Conservation (phyloP, 2,113 vertebrate species). For the Hirundichthys speculiger region DNA sequence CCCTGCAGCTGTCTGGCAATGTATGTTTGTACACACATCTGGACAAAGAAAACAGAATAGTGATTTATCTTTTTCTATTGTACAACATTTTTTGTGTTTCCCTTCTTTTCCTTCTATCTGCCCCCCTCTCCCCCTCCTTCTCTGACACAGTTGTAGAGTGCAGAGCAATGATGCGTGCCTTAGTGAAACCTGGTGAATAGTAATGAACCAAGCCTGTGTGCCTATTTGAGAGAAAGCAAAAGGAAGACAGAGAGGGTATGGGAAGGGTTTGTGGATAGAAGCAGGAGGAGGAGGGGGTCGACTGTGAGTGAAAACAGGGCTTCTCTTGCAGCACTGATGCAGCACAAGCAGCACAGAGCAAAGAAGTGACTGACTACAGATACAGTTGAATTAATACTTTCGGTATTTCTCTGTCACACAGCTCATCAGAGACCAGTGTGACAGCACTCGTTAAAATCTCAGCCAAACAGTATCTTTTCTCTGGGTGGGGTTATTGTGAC, state of each 20-base stretch:
- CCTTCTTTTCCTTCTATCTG: conserved; percentile 27
- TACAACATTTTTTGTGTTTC: conserved; percentile 41
- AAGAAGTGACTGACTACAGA: conserved; percentile 56
- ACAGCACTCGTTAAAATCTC: conserved; percentile 46
- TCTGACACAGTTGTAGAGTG: conserved; percentile 64
- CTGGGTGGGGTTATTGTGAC: conserved; percentile 26
- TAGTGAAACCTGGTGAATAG: conserved; percentile 81
- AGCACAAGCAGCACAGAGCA: conserved; percentile 51
- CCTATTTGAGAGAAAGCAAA: conserved; percentile 75
- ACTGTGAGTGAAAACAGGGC: conserved; percentile 63
- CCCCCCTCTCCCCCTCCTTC: conserved; percentile 29
- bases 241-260: conserved; percentile 51
- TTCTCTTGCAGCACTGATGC: conserved; percentile 74
- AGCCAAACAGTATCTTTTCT: conserved; percentile 41
- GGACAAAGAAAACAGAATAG: conserved; percentile 52
- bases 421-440: conserved; percentile 35
- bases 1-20: conserved; percentile 51
- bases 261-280: conserved; percentile 54
- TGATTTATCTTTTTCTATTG: conserved; percentile 63
- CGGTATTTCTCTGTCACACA: conserved; percentile 26
- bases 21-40: conserved; percentile 60
- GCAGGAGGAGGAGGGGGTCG: conserved; percentile 27
- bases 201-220: conserved; percentile 82
- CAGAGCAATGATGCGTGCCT: conserved; percentile 75
- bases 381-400: conserved; percentile 31